Percentiles rank a stretch among this genome's conserved stretches.
Conservation (phyloP, 1,140 invertebrate species). For the Aphaenogaster floridana region DNA sequence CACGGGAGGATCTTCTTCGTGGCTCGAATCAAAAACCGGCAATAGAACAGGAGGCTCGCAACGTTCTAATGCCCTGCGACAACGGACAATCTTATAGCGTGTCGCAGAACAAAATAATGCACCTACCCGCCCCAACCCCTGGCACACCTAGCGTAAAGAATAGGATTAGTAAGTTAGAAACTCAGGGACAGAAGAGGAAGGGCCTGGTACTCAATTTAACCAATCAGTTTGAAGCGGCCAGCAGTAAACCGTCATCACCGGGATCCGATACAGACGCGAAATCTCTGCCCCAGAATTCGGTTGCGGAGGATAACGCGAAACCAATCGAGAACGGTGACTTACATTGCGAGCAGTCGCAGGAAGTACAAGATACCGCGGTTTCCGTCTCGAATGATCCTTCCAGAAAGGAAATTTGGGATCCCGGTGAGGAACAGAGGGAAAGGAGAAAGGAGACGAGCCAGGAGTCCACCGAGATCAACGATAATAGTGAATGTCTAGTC, state of each 20-base stretch:
- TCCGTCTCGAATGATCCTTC: conserved; percentile 80
- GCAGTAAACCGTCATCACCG: conserved; percentile 86
- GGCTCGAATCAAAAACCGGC: conserved; percentile 75
- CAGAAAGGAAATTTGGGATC: conserved; percentile 89
- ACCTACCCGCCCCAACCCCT: conserved; percentile 88
- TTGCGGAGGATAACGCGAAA: conserved; percentile 77
- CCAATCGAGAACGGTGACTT: conserved; percentile 74
- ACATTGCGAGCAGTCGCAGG: conserved; percentile 50
- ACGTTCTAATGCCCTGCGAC: conserved; percentile 93
- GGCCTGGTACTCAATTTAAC: conserved; percentile 90
- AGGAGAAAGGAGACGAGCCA: conserved; percentile 56
- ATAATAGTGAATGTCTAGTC: conserved; percentile 85
- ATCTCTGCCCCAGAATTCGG: conserved; percentile 44
- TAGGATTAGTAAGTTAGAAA: conserved; percentile 89
- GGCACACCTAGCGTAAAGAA: conserved; percentile 84
- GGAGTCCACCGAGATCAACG: conserved; percentile 63
- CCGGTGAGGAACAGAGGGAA: conserved; percentile 84
- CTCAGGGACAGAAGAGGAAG: conserved; percentile 87
- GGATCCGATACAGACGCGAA: conserved; percentile 79
- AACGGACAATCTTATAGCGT: conserved; percentile 95
- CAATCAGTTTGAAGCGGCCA: conserved; percentile 88
- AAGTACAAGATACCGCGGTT: conserved; percentile 67
- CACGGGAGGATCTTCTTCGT: conserved; percentile 83
- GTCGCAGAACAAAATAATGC: conserved; percentile 95
- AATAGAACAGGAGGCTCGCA: conserved; percentile 88